A percentile compares a stretch with the other conserved stretches of the same genome.
These are phyloP conservation scores for Agrotis puta DNA, from an alignment of 2,888 invertebrate species.

Conservation along the genomic window DNA sequence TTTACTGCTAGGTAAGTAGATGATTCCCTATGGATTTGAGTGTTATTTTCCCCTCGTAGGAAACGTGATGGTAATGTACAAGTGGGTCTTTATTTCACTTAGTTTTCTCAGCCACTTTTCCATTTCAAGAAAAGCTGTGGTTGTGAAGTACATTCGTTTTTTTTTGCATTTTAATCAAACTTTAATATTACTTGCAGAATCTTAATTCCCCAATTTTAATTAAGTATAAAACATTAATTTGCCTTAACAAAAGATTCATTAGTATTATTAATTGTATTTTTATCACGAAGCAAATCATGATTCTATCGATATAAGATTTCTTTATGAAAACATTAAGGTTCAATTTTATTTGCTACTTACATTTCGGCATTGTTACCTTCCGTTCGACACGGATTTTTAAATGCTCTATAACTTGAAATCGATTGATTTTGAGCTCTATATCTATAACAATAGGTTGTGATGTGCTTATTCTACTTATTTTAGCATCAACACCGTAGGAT, in stretches of 20 bases:
- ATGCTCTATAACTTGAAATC: slow-evolving; percentile 18
- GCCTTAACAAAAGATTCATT: slow-evolving; percentile 49
- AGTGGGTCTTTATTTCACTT: slow-evolving; percentile 25
- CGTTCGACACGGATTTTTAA: slow-evolving; percentile 22
- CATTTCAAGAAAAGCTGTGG: not conserved
- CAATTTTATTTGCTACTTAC: slow-evolving; percentile 30
- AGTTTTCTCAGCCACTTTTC: slow-evolving; percentile 20
- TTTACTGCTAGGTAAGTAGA: slow-evolving; percentile 20
- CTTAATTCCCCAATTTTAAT: slow-evolving; percentile 1
- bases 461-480: slow-evolving; percentile 50
- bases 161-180: not conserved
- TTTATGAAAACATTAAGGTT: slow-evolving; percentile 1
- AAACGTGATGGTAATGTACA: slow-evolving; percentile 37
- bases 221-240: slow-evolving; percentile 39
- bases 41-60: slow-evolving; percentile 18
- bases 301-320: slow-evolving; percentile 5
- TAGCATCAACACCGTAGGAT: slow-evolving; percentile 47
- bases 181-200: slow-evolving; percentile 26
- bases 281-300: slow-evolving; percentile 11
- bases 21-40: slow-evolving; percentile 23
- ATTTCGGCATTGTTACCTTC: slow-evolving; percentile 46
- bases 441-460: slow-evolving; percentile 18
- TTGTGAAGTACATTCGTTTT: not conserved
- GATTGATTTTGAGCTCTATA: slow-evolving; percentile 52
- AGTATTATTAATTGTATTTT: slow-evolving; percentile 44